phyloP scores from a whole-genome alignment of 2,113 vertebrate species.

The Zosterops lateralis region DNA sequence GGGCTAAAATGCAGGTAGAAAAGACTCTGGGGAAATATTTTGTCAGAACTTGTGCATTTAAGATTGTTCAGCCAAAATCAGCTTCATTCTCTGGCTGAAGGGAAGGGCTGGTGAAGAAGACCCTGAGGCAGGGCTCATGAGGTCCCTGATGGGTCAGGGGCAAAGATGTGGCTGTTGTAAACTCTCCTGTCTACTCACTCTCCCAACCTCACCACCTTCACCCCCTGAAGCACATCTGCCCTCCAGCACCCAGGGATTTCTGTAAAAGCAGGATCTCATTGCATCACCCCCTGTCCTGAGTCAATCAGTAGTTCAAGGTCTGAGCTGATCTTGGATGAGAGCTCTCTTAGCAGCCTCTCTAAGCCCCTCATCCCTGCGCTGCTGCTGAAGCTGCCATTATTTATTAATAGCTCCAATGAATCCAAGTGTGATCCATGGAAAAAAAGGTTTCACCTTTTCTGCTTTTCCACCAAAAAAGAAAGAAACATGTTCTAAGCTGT shows the following conservation, averaged over 20 bases:
- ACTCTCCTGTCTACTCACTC: background rate
- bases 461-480: background rate
- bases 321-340: background rate
- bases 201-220: background rate
- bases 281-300: background rate
- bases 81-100: accelerated
- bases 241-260: background rate
- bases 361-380: background rate
- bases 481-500: background rate
- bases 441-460: background rate
- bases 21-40: background rate
- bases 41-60: accelerated
- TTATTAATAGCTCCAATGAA: background rate
- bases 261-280: background rate
- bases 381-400: background rate
- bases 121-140: background rate
- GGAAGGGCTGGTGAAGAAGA: background rate
- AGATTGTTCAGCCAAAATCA: background rate
- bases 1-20: background rate
- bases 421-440: background rate
- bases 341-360: background rate
- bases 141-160: background rate
- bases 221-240: background rate
- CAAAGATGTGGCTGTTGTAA: background rate
- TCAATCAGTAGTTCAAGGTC: accelerated